These are phyloP conservation scores for Pycnomerus fuliginosus DNA, from an alignment of 2,888 invertebrate species.

Conservation along the genomic window DNA sequence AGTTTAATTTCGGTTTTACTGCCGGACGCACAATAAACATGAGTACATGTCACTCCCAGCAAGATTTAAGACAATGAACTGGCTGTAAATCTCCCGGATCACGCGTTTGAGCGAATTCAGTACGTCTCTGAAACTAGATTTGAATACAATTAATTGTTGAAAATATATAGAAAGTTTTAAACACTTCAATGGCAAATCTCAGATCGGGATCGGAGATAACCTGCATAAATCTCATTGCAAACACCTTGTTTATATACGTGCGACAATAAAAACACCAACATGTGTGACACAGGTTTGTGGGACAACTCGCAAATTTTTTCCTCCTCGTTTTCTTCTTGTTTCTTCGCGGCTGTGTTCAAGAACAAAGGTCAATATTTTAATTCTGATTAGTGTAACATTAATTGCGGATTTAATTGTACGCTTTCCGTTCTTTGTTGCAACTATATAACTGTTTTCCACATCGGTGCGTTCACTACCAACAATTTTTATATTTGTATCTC, in stretches of 20 bases:
- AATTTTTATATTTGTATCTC: too few species aligned
- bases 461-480: too few species aligned
- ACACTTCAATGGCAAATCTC: slow-evolving; percentile 54
- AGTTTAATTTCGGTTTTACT: slow-evolving; percentile 24
- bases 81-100: slow-evolving; percentile 19
- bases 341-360: too few species aligned
- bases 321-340: too few species aligned
- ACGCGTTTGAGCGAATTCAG: not conserved
- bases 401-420: too few species aligned
- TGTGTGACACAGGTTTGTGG: too few species aligned
- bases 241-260: slow-evolving; percentile 51
- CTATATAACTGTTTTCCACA: too few species aligned
- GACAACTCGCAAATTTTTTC: too few species aligned
- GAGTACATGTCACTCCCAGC: slow-evolving; percentile 20
- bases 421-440: too few species aligned
- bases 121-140: slow-evolving; percentile 33
- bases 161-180: slow-evolving; percentile 53
- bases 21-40: slow-evolving; percentile 22
- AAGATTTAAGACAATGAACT: slow-evolving; percentile 24
- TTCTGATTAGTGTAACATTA: too few species aligned
- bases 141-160: slow-evolving; percentile 51
- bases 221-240: slow-evolving; percentile 50
- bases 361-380: too few species aligned
- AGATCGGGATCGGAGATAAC: slow-evolving; percentile 52
- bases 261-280: slow-evolving; percentile 42